These are phyloP conservation scores for Anthrax anthrax DNA, from an alignment of 2,888 invertebrate species.

Conservation along the genomic window DNA sequence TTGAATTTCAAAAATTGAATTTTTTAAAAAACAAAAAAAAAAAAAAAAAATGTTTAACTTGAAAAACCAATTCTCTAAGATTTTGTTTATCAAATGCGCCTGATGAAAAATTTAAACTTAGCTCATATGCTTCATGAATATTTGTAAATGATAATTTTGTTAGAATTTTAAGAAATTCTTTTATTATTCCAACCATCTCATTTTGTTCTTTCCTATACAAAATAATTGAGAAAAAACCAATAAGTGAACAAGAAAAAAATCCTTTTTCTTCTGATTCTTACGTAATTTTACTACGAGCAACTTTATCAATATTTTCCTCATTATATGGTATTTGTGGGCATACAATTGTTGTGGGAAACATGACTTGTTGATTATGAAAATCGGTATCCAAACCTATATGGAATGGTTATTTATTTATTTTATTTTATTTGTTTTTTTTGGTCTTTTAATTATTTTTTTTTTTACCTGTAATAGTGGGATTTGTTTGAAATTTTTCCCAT, in stretches of 20 bases:
- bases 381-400: slow-evolving; percentile 56
- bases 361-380: slow-evolving; percentile 66
- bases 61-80: slow-evolving; percentile 25
- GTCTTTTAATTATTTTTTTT: no score
- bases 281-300: no score
- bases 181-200: slow-evolving; percentile 16
- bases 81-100: slow-evolving; percentile 10
- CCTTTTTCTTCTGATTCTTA: no score
- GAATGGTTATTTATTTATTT: neutral
- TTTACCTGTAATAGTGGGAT: slow-evolving; percentile 61
- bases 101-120: slow-evolving; percentile 17
- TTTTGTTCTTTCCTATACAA: slow-evolving; percentile 7
- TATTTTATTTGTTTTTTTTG: neutral
- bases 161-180: slow-evolving; percentile 30
- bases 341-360: slow-evolving; percentile 57
- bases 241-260: no score
- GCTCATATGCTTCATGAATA: slow-evolving; percentile 20
- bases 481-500: slow-evolving; percentile 72
- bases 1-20: neutral
- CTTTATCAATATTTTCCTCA: slow-evolving; percentile 23
- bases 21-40: slow-evolving; percentile 16
- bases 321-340: slow-evolving; percentile 42
- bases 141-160: slow-evolving; percentile 33
- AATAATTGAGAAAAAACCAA: neutral
- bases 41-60: slow-evolving; percentile 13